These are phyloP conservation scores for Alethe castanea DNA, from an alignment of 2,113 vertebrate genomes.

Conservation along the genomic window DNA sequence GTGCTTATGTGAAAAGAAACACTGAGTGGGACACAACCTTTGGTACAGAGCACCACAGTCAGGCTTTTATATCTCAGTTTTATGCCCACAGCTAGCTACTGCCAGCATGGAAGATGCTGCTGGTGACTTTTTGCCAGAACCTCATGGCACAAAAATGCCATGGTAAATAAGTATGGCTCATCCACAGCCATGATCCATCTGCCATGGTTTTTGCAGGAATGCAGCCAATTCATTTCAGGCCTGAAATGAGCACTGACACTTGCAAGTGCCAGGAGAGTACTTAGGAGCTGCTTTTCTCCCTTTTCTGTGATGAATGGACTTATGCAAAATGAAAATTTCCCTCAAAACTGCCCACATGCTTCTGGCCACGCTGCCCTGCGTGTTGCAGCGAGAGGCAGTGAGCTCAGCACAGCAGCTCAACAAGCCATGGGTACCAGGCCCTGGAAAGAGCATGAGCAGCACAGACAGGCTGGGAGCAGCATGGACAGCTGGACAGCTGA, in stretches of 20 bases:
- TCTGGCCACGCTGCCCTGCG: not conserved
- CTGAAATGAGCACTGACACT: not conserved
- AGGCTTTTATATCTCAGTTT: not conserved
- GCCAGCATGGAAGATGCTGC: not conserved
- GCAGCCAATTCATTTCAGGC: not conserved
- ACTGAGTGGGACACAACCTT: not conserved
- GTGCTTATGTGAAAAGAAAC: fast-evolving
- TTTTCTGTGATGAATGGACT: not conserved
- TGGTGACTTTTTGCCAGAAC: not conserved
- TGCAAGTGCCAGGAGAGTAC: fast-evolving
- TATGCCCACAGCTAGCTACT: not conserved
- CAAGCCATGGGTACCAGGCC: not conserved
- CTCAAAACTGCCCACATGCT: not conserved
- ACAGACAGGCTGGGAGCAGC: not conserved
- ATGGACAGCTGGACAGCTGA: fast-evolving
- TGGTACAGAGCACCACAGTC: fast-evolving
- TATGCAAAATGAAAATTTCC: not conserved
- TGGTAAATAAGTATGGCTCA: not conserved
- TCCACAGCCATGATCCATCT: not conserved
- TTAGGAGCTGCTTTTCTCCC: not conserved
- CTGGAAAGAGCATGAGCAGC: not conserved
- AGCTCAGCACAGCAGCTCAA: not conserved
- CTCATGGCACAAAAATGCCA: not conserved
- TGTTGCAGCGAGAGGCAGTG: not conserved
- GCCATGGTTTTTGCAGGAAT: not conserved